Percentiles rank a stretch among this genome's conserved stretches.
These are phyloP conservation scores for Heteractis magnifica DNA, from an alignment of 92 coral and sea anemone genomes.

Conservation along the genomic window DNA sequence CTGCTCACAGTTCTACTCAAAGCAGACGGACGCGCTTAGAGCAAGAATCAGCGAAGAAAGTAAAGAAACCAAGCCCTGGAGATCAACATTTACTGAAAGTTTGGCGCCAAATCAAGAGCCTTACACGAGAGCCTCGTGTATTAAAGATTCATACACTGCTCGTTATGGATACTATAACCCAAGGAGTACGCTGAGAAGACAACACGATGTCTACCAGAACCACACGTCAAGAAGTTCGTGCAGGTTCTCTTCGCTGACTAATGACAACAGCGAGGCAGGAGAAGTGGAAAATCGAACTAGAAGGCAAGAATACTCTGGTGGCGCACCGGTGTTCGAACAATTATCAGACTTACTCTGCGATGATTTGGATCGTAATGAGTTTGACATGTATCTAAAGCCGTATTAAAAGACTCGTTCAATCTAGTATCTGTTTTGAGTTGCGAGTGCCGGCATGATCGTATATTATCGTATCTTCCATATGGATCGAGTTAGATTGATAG, in stretches of 20 bases:
- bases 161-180: background rate
- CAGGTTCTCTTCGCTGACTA: slow-evolving; percentile 60
- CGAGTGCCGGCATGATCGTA: background rate
- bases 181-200: slow-evolving; percentile 4
- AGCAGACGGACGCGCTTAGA: slow-evolving; percentile 16
- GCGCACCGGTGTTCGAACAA: slow-evolving; percentile 73
- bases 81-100: slow-evolving; percentile 15
- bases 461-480: slow-evolving; percentile 10
- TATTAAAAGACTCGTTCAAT: slow-evolving; percentile 20
- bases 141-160: background rate
- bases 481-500: slow-evolving; percentile 7
- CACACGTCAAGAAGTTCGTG: slow-evolving; percentile 63
- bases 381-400: slow-evolving; percentile 85
- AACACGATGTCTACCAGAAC: slow-evolving; percentile 8
- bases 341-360: slow-evolving; percentile 85
- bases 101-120: slow-evolving; percentile 20
- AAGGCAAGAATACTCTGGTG: slow-evolving; percentile 25
- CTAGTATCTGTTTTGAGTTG: slow-evolving; percentile 22
- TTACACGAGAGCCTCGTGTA: slow-evolving; percentile 16
- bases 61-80: background rate
- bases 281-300: slow-evolving; percentile 25
- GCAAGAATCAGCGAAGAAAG: slow-evolving; percentile 12
- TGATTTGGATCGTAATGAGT: slow-evolving; percentile 89
- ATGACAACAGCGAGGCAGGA: slow-evolving; percentile 41
- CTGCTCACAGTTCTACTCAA: slow-evolving; percentile 11